Evolutionary conservation across 2,113 vertebrate species (phyloP).

Genomic region (Bettongia penicillata): DNA sequence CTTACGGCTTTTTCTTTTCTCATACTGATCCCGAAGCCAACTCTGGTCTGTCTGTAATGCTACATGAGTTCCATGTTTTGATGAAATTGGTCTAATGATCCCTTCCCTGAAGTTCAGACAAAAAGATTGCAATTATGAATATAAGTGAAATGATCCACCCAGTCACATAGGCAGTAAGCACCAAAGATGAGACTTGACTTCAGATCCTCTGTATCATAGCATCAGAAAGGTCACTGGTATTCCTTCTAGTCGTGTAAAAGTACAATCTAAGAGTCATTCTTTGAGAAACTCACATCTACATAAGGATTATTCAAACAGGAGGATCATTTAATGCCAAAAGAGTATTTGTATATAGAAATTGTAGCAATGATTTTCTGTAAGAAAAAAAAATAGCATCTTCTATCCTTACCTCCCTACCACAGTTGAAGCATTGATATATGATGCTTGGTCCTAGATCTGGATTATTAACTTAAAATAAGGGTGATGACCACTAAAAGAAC

Average conservation of each 20-base stretch:
- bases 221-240: neutral
- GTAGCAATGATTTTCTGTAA: neutral
- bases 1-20: neutral
- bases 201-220: neutral
- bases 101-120: neutral
- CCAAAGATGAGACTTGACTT: neutral
- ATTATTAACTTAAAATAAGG: too few relatives aligned
- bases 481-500: too few relatives aligned
- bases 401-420: neutral
- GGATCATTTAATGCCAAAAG: neutral
- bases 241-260: neutral
- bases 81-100: neutral
- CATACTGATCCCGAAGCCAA: neutral
- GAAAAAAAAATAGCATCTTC: neutral
- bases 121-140: neutral
- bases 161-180: neutral
- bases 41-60: neutral
- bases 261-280: neutral
- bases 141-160: neutral
- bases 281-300: neutral
- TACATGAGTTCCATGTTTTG: neutral
- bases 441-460: too few relatives aligned
- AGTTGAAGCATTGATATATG: neutral
- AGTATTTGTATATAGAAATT: neutral
- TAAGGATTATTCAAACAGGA: neutral